Conservation (phyloP, 2,888 invertebrate genomes). For the Pristionchus arcanus region DNA sequence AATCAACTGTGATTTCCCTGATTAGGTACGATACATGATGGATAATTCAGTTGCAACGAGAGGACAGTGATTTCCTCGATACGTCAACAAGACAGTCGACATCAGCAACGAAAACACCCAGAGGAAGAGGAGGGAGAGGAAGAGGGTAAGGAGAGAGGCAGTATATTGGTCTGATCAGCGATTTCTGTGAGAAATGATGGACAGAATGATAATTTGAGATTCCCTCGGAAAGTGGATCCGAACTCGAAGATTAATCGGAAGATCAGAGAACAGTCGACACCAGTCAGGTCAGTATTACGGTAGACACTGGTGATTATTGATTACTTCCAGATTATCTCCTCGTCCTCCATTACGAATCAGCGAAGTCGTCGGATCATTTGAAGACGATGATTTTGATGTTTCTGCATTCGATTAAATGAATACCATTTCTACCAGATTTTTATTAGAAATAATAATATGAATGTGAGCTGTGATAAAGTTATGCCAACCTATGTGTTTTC, state of each 20-base stretch:
- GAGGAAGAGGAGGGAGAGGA: constrained; percentile 42
- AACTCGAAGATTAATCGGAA: constrained; percentile 33
- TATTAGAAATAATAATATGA: not conserved
- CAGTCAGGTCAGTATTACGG: not conserved
- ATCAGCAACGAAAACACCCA: constrained; percentile 5
- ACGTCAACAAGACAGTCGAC: constrained; percentile 6
- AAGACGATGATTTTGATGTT: constrained; percentile 52
- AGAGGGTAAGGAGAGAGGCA: not conserved
- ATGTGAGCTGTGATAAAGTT: not conserved
- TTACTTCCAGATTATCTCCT: constrained; percentile 8
- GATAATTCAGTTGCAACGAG: not conserved
- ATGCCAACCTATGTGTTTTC: not conserved
- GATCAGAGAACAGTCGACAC: constrained; percentile 32
- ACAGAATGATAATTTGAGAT: not conserved
- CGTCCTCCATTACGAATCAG: constrained; percentile 42
- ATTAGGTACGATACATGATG: not conserved
- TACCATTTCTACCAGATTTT: not conserved
- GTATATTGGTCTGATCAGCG: not conserved
- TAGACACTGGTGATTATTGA: not conserved
- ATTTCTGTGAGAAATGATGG: not conserved
- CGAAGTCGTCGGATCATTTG: constrained; percentile 29
- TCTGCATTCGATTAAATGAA: constrained; percentile 13
- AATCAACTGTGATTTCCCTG: no score
- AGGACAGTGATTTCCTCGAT: constrained; percentile 36
- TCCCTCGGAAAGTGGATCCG: not conserved